These are phyloP conservation scores for Agelastica alni DNA, from an alignment of 2,888 invertebrate genomes.

Conservation along the genomic window DNA sequence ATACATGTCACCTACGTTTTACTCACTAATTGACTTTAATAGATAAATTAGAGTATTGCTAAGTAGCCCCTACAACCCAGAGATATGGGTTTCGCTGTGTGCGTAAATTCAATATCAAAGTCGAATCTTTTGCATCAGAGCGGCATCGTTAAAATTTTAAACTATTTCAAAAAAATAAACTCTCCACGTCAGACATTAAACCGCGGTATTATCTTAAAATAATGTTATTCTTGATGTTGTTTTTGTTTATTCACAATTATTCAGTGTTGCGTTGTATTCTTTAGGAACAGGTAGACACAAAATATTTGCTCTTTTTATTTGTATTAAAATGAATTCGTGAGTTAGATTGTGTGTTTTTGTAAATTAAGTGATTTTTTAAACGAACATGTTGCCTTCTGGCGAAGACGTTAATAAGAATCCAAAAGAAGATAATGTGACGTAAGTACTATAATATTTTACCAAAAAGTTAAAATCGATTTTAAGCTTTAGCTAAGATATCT, in stretches of 20 bases:
- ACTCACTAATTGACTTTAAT: constrained; percentile 55
- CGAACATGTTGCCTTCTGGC: constrained; percentile 39
- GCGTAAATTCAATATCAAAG: neutral
- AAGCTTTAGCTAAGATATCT: too few species aligned
- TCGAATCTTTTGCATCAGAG: neutral
- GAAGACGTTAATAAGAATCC: constrained; percentile 35
- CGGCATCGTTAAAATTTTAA: neutral
- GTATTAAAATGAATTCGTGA: neutral
- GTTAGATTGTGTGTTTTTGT: constrained; percentile 4
- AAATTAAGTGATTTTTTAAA: constrained; percentile 15
- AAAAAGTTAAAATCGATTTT: too few species aligned
- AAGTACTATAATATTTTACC: constrained; percentile 21
- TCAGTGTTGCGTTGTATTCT: neutral
- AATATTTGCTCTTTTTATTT: neutral
- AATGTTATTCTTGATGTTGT: neutral
- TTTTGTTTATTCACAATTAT: neutral
- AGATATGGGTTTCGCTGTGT: constrained; percentile 12
- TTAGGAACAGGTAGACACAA: neutral
- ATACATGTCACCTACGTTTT: constrained; percentile 43
- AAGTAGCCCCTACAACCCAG: constrained; percentile 23
- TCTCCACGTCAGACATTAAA: too few species aligned
- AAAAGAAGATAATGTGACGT: constrained; percentile 39
- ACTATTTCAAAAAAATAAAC: too few species aligned
- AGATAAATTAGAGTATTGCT: constrained; percentile 53
- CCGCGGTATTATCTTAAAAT: neutral